Conservation (phyloP, 1,140 invertebrate species). For the Dendroctonus ponderosae region DNA sequence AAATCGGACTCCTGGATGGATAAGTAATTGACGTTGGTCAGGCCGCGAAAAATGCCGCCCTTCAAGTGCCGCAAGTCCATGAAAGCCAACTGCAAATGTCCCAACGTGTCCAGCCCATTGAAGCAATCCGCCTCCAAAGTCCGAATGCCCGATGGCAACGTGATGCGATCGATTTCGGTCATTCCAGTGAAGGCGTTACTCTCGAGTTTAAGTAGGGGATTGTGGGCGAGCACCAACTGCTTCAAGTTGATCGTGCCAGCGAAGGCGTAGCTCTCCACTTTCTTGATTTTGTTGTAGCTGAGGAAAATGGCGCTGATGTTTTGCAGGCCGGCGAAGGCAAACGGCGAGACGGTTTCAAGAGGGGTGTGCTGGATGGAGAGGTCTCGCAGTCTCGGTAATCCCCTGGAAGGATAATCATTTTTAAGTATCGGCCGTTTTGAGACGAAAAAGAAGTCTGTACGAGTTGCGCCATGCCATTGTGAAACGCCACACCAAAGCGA, state of each 20-base stretch:
- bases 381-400: slow-evolving; percentile 69
- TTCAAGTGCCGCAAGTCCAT: slow-evolving; percentile 74
- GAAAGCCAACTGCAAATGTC: slow-evolving; percentile 72
- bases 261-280: slow-evolving; percentile 77
- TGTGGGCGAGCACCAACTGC: slow-evolving; percentile 71
- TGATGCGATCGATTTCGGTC: slow-evolving; percentile 72
- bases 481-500: too few relatives aligned
- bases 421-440: too few relatives aligned
- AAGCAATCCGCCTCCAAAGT: slow-evolving; percentile 75
- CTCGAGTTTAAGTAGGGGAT: slow-evolving; percentile 71
- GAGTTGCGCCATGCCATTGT: too few relatives aligned
- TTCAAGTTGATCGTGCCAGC: slow-evolving; percentile 79
- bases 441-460: too few relatives aligned
- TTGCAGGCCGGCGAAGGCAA: slow-evolving; percentile 78
- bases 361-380: slow-evolving; percentile 81
- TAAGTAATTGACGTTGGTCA: slow-evolving; percentile 69
- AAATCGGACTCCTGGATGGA: slow-evolving; percentile 78
- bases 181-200: slow-evolving; percentile 77
- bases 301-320: slow-evolving; percentile 74
- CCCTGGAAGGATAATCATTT: slow-evolving; percentile 51
- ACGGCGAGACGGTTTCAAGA: slow-evolving; percentile 69
- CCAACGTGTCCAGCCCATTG: slow-evolving; percentile 74
- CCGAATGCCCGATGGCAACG: slow-evolving; percentile 73
- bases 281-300: slow-evolving; percentile 73
- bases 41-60: slow-evolving; percentile 71